phyloP scores from a whole-genome alignment of 2,113 vertebrate species.

The Ailurus styani region DNA sequence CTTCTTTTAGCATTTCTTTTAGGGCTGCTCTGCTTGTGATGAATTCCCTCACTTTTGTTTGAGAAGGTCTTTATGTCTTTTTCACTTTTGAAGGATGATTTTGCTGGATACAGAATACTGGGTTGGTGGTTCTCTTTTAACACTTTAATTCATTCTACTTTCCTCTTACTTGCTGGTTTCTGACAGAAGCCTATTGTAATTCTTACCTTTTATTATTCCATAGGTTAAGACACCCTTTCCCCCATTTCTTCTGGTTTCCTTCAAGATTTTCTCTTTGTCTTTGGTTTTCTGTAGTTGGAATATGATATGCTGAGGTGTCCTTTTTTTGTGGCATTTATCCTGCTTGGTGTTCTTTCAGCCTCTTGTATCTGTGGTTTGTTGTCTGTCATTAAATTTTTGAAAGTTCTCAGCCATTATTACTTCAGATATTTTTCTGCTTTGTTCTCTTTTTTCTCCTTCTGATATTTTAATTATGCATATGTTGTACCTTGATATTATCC shows the following conservation, averaged over 20 bases:
- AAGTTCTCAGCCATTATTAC: neutral
- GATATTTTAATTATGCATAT: neutral
- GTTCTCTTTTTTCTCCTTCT: neutral
- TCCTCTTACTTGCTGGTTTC: neutral
- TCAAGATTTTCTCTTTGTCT: neutral
- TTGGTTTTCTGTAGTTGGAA: neutral
- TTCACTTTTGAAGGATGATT: neutral
- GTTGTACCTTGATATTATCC: neutral
- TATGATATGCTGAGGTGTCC: neutral
- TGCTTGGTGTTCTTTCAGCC: neutral
- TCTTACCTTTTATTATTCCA: neutral
- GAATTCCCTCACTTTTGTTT: neutral
- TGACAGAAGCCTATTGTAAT: neutral
- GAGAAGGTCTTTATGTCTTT: neutral
- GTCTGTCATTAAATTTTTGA: neutral
- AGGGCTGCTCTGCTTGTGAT: neutral
- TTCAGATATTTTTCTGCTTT: neutral
- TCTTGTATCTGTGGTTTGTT: neutral
- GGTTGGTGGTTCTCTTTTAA: neutral
- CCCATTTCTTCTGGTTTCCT: neutral
- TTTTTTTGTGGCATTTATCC: neutral
- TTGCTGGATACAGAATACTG: neutral
- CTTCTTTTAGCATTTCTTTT: neutral
- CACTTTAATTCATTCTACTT: neutral
- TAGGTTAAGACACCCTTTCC: neutral